phyloP scores from a whole-genome alignment of 1,140 invertebrate species.

The Lepidurus apus region DNA sequence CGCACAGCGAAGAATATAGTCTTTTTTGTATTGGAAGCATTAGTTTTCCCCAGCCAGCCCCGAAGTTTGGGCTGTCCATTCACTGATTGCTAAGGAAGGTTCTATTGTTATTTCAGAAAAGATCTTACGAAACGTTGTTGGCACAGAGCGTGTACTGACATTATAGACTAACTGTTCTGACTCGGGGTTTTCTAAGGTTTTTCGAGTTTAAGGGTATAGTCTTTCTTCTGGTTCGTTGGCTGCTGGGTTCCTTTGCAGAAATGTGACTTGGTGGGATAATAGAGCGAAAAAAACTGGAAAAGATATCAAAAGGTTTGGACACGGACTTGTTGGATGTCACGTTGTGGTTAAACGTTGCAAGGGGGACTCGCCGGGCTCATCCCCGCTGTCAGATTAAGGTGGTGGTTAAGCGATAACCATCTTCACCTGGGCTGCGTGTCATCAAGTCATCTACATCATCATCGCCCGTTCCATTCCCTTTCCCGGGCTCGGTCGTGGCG shows the following conservation, averaged over 20 bases:
- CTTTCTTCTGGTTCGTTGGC: background rate
- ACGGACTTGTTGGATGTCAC: background rate
- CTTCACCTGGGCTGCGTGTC: conserved; percentile 20
- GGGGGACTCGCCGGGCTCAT: conserved; percentile 5
- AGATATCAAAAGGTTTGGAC: background rate
- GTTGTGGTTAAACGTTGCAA: conserved; percentile 11
- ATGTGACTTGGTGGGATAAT: background rate
- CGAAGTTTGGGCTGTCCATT: too few species aligned
- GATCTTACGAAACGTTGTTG: too few species aligned
- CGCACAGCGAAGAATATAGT: too few species aligned
- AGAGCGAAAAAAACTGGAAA: background rate
- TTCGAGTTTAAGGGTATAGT: too few species aligned
- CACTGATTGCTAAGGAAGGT: too few species aligned
- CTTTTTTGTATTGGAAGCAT: too few species aligned
- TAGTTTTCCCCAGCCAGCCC: too few species aligned
- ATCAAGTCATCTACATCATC: conserved; percentile 7
- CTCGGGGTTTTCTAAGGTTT: too few species aligned
- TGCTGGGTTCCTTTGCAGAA: background rate
- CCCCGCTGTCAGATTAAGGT: conserved; percentile 20
- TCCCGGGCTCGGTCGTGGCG: background rate
- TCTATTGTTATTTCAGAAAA: too few species aligned
- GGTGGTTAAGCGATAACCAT: conserved; percentile 21
- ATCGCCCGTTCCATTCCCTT: background rate
- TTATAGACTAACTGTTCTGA: too few species aligned
- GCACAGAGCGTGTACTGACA: too few species aligned